A percentile compares a stretch with the other conserved stretches of the same genome.
Conservation (phyloP, 2,888 invertebrate species). For the Poecilobothrus nobilitatus region DNA sequence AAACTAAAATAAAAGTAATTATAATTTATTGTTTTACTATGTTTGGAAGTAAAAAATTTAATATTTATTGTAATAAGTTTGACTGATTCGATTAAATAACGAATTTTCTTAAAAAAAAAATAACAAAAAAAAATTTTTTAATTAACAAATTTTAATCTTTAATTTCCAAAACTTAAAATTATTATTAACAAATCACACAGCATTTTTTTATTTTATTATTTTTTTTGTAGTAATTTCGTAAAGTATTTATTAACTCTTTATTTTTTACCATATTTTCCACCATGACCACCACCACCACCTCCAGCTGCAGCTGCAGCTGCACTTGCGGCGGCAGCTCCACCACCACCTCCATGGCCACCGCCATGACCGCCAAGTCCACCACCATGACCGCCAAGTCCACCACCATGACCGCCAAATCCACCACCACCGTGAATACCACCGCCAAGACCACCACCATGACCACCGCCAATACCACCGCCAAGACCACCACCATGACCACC, state of each 20-base stretch:
- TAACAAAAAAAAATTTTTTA: too few species aligned
- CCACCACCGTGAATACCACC: conserved; percentile 1
- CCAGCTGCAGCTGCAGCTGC: conserved; percentile 11
- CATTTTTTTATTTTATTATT: too few species aligned
- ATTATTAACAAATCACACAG: too few species aligned
- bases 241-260: not conserved
- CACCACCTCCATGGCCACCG: conserved; percentile 12
- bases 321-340: conserved; percentile 9
- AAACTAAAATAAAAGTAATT: too few species aligned
- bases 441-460: not conserved
- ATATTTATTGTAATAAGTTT: too few species aligned
- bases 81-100: too few species aligned
- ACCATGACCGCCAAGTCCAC: conserved; percentile 8
- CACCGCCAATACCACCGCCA: not conserved
- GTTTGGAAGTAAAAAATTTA: too few species aligned
- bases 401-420: not conserved
- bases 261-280: conserved; percentile 2
- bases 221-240: too few species aligned
- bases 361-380: conserved; percentile 7
- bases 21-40: too few species aligned
- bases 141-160: too few species aligned
- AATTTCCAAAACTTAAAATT: too few species aligned
- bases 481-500: conserved; percentile 15
- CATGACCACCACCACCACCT: conserved; percentile 1
- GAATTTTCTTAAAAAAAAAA: too few species aligned